Base-by-base conservation (phyloP, 2,888 invertebrate species). In the Leptopilina syphax region DNA sequence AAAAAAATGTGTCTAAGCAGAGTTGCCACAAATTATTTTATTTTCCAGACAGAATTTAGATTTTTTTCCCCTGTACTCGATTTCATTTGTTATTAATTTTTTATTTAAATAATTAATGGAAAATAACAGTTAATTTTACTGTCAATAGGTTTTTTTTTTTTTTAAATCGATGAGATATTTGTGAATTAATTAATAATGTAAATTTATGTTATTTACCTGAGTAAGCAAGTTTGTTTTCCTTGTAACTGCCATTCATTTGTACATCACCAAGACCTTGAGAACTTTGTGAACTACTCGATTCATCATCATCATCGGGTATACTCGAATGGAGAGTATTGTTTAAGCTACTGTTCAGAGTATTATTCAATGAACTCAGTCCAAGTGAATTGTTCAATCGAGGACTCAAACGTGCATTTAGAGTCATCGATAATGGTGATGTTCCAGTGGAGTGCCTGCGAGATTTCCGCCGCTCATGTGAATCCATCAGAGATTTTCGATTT, bases 361-460 rank as follows among this genome's bases (percentile, higher is more conserved):
- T 89, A 85, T 90, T 91, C 79, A 91, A 82, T 10, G 91, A 90
- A 85, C 86, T 91, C 77, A 90, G 81, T 76, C 90, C 89, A 79
- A 89, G 80, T 65, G 90, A 88, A 84, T 91, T 90, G 86, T 91
- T 91, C 79, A 90, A 84, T 79, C 91, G 86, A 44, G 91, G 91
- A 84, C 91, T 91, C 57, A 89, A 84, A n/a, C 91, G 89, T 9
- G 90, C 86, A 80, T 88, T 89, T 82, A 91, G 85, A 67, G 90
- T 88, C 89, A 92, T 88, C 81, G 91, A 90, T 76, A 92, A 88
- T 18, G 95, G 94, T 85, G 95, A 93, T 68, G 94, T 95, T 77
- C 95, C 95, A 10, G 95, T 95, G 79, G 95, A 96, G 91, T 96
- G 95, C 83, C 96, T 93, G 70, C 96, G 93, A 65, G 97, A 97